These are phyloP conservation scores for Neodon shergylaensis DNA, from an alignment of 2,113 vertebrate genomes.

Conservation along the genomic window DNA sequence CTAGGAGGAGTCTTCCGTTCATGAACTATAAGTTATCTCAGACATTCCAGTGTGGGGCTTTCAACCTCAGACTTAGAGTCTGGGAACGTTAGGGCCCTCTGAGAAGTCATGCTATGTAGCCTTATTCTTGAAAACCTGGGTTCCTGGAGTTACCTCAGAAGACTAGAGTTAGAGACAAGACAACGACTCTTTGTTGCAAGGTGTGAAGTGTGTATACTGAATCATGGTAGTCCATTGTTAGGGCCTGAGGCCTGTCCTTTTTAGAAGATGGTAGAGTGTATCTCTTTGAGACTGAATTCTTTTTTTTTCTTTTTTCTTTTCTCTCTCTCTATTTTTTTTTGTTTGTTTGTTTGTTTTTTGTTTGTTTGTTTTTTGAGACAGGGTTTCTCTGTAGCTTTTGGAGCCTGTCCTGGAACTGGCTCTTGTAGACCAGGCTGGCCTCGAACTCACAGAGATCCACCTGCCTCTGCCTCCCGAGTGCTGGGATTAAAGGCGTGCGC, in stretches of 20 bases:
- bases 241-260: background rate
- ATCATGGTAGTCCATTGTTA: background rate
- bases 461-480: too few relatives aligned
- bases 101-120: background rate
- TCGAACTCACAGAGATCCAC: too few relatives aligned
- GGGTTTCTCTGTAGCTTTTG: too few relatives aligned
- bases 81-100: background rate
- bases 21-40: background rate
- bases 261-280: background rate
- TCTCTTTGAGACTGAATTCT: background rate
- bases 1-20: background rate
- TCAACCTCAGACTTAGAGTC: background rate
- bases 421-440: too few relatives aligned
- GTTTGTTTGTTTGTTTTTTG: too few relatives aligned
- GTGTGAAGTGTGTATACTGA: background rate
- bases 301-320: too few relatives aligned
- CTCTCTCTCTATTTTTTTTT: too few relatives aligned
- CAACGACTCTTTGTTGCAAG: background rate
- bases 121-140: background rate
- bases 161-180: constrained; percentile 5
- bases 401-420: too few relatives aligned
- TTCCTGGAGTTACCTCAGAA: constrained; percentile 39
- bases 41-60: constrained; percentile 1
- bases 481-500: too few relatives aligned
- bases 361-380: too few relatives aligned